Evolutionary conservation across 2,797 vertebrate species (phyloP).

Genomic region (Acanthurus lineatus): DNA sequence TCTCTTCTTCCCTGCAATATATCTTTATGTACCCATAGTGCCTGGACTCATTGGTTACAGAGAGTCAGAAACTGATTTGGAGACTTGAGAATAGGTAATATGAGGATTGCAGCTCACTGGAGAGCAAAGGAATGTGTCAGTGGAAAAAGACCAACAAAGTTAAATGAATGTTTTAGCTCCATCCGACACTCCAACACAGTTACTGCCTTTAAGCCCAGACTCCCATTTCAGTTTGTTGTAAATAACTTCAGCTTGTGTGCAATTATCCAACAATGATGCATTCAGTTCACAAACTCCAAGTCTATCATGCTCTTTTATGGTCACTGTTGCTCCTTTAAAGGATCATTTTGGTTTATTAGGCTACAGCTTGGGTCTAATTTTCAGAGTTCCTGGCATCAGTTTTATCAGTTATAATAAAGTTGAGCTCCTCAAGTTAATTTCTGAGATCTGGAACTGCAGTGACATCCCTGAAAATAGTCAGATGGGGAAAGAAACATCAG

Average conservation of each 20-base stretch:
- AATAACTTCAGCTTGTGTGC: constrained; percentile 56
- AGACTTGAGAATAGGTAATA: constrained; percentile 58
- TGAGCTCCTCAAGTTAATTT: constrained; percentile 2
- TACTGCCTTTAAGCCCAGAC: constrained; percentile 36
- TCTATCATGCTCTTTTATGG: constrained; percentile 54
- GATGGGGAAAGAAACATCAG: constrained; percentile 1
- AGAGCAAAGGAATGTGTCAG: constrained; percentile 70
- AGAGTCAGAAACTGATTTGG: constrained; percentile 66
- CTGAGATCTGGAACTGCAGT: not conserved
- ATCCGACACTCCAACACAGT: constrained; percentile 24
- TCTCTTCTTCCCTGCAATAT: constrained; percentile 58
- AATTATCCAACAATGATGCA: constrained; percentile 57
- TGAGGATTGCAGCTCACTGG: constrained; percentile 63
- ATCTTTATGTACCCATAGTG: constrained; percentile 74
- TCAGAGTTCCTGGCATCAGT: constrained; percentile 25
- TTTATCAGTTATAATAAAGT: not conserved
- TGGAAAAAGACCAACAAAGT: constrained; percentile 54
- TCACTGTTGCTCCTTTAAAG: constrained; percentile 45
- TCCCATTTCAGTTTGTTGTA: constrained; percentile 49
- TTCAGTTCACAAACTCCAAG: constrained; percentile 37
- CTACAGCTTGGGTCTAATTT: constrained; percentile 12
- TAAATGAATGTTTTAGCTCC: constrained; percentile 58
- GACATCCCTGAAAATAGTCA: not conserved
- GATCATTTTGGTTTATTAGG: constrained; percentile 32
- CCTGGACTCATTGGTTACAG: constrained; percentile 59